A percentile compares a stretch with the other conserved stretches of the same genome.
Conservation (phyloP, 2,113 vertebrate genomes). For the Phasianus colchicus region DNA sequence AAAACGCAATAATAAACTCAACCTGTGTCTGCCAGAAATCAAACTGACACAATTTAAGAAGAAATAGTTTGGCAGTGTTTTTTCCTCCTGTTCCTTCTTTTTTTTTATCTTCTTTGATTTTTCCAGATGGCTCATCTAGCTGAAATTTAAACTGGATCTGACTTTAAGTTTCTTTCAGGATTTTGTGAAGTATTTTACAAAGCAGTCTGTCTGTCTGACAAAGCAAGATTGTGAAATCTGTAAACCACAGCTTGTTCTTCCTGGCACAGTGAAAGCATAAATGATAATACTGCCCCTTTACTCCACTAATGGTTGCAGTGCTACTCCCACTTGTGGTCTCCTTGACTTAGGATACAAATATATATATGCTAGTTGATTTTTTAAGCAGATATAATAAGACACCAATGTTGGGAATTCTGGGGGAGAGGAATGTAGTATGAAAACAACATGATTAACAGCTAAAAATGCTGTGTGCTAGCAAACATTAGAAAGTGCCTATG, state of each 20-base stretch:
- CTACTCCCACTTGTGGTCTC: neutral
- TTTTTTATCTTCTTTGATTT: slow-evolving; percentile 15
- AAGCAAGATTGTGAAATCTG: slow-evolving; percentile 6
- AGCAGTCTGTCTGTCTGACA: slow-evolving; percentile 2
- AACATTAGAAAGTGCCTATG: neutral
- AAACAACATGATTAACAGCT: neutral
- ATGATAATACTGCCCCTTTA: neutral
- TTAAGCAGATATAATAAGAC: neutral
- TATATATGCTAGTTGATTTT: neutral
- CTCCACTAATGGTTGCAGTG: neutral
- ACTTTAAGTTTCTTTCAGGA: neutral
- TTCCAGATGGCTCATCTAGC: neutral
- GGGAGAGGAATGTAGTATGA: neutral
- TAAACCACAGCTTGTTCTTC: neutral
- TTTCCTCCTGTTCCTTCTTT: neutral
- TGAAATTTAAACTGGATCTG: slow-evolving; percentile 5
- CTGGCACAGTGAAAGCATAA: neutral
- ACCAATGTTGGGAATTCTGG: neutral
- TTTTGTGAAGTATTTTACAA: neutral
- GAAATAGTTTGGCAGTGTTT: neutral
- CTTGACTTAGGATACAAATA: neutral
- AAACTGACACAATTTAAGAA: neutral
- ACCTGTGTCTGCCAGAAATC: neutral
- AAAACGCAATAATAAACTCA: neutral
- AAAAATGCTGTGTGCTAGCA: neutral